phyloP scores from a whole-genome alignment of 2,888 invertebrate genomes.

The Agrypnus murinus region DNA sequence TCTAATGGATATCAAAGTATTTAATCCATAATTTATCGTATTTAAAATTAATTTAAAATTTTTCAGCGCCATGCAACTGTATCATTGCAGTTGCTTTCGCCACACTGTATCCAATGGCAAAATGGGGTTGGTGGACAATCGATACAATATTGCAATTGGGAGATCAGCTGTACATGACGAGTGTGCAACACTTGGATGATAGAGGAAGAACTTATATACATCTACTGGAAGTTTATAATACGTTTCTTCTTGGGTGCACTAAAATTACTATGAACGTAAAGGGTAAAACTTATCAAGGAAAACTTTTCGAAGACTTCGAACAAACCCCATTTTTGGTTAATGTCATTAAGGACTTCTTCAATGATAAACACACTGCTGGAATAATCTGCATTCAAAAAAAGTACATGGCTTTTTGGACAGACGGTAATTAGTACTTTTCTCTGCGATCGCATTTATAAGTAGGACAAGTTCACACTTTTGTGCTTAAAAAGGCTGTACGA shows the following conservation, averaged over 20 bases:
- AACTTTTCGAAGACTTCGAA: constrained; percentile 52
- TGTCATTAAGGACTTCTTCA: constrained; percentile 61
- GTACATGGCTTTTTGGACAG: constrained; percentile 64
- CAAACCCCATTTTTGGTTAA: constrained; percentile 46
- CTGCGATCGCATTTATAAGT: too few species aligned
- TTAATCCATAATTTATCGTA: not conserved
- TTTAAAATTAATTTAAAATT: too few species aligned
- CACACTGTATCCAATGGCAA: constrained; percentile 73
- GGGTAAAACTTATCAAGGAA: constrained; percentile 55
- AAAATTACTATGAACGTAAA: constrained; percentile 63
- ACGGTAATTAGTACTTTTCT: constrained; percentile 38
- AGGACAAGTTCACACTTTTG: too few species aligned
- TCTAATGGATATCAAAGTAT: constrained; percentile 67
- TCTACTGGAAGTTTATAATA: constrained; percentile 61
- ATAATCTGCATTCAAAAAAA: constrained; percentile 60
- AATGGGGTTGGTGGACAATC: constrained; percentile 76
- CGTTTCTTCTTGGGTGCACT: constrained; percentile 61
- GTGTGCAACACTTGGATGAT: constrained; percentile 56
- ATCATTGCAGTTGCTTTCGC: constrained; percentile 75
- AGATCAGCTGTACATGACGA: constrained; percentile 71
- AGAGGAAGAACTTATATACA: constrained; percentile 57
- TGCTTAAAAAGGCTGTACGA: too few species aligned
- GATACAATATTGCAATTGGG: constrained; percentile 75
- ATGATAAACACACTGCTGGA: constrained; percentile 58
- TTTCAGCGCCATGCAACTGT: constrained; percentile 69